A percentile compares a stretch with the other conserved stretches of the same genome.
These are phyloP conservation scores for Trichogramma dendrolimi DNA, from an alignment of 2,888 invertebrate genomes.

Conservation along the genomic window DNA sequence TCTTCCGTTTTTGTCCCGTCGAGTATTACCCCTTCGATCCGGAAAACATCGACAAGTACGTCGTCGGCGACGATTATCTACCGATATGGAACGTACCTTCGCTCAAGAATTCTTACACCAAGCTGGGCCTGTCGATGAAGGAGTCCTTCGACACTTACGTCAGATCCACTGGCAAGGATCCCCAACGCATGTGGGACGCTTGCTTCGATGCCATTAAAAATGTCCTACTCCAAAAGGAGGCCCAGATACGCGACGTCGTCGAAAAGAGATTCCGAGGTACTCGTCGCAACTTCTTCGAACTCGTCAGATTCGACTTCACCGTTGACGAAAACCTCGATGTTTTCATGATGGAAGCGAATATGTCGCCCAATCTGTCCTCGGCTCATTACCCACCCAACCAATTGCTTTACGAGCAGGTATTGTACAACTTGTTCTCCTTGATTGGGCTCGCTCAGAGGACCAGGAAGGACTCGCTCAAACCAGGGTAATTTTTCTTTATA, in stretches of 20 bases:
- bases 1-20: slow-evolving; percentile 85
- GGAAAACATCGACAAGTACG: slow-evolving; percentile 77
- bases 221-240: slow-evolving; percentile 68
- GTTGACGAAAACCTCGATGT: slow-evolving; percentile 83
- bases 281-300: slow-evolving; percentile 80
- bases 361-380: slow-evolving; percentile 96
- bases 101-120: slow-evolving; percentile 65
- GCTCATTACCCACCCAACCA: slow-evolving; percentile 87
- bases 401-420: slow-evolving; percentile 85
- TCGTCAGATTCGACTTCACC: slow-evolving; percentile 91
- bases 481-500: slow-evolving; percentile 44
- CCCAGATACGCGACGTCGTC: slow-evolving; percentile 61
- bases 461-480: slow-evolving; percentile 47
- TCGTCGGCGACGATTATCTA: slow-evolving; percentile 89
- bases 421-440: slow-evolving; percentile 77
- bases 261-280: slow-evolving; percentile 43
- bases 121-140: slow-evolving; percentile 77
- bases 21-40: slow-evolving; percentile 89
- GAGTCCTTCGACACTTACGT: slow-evolving; percentile 79
- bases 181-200: slow-evolving; percentile 72
- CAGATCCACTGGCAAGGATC: slow-evolving; percentile 64
- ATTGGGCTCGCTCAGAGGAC: slow-evolving; percentile 67
- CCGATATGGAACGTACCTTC: slow-evolving; percentile 91
- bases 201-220: slow-evolving; percentile 74
- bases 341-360: slow-evolving; percentile 91